Evolutionary conservation across 2,113 vertebrate species (phyloP), one percentile per base, ranked within the genome.

Genomic region (Xiphorhynchus elegans): DNA sequence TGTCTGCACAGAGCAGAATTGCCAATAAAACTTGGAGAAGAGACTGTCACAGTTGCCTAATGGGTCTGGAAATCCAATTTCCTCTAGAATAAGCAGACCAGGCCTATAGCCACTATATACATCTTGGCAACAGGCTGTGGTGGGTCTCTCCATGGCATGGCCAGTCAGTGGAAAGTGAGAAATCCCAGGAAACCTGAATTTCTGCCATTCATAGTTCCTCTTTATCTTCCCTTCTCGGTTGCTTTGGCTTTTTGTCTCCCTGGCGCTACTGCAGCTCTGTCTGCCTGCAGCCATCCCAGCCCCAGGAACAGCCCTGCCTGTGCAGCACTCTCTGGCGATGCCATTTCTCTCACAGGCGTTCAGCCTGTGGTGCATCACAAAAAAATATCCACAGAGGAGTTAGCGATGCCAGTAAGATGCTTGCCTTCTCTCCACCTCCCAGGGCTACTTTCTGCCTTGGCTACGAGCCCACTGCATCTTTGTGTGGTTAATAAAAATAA

Each of bases 401-500:
- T 23, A 76, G 42, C 0, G 4, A 47, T 52, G 94, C 91, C 89
- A 82, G 62, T 4, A 44, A 94, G 75, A 26, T 3, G 12, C 64
- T n/a, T 5, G 40, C 55, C 35, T 77, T 60, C 55, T 64, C 92
- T 83, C 60, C 44, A 47, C 50, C 84, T 95, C 93, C 66, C 67
- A 50, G 76, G 92, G 93, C 87, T 95, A 87, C 82, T 74, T 85
- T 87, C 83, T 95, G 75, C 35, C 60, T 90, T 87, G 94, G 92
- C 90, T 88, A 46, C 0, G 10, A 95, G 95, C 86, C 73, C 37
- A 72, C 89, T 92, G 92, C 92, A 95, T 90, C 95, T 97, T 97
- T 97, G 89, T 95, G 91, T 55, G 82, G 59, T 67, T 95, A 87
- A 90, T 93, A 92, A 97, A 83, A 96, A 95, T 93, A 84, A 89